Evolutionary conservation across 2,797 vertebrate species (phyloP).

Genomic region (Hippoglossus hippoglossus): DNA sequence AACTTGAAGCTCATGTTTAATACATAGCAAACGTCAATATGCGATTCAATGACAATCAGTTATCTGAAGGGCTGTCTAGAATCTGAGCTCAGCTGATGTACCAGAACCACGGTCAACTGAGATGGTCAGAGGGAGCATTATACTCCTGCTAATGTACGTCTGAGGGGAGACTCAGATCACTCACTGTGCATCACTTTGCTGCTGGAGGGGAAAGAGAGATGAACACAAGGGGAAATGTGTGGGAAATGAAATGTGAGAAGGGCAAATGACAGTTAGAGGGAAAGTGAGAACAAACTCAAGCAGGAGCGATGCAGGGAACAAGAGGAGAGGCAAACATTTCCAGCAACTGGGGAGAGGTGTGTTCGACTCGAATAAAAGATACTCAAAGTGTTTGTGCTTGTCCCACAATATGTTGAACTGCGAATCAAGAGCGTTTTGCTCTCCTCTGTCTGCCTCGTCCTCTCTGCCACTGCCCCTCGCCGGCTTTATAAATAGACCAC

Average conservation of each 20-base stretch:
- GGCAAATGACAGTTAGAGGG: constrained; percentile 17
- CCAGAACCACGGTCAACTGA: constrained; percentile 44
- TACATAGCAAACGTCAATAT: constrained; percentile 42
- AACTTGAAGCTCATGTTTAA: constrained; percentile 42
- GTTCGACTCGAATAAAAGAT: not conserved
- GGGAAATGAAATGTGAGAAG: constrained; percentile 53
- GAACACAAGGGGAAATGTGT: constrained; percentile 36
- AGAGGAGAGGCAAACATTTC: constrained; percentile 30
- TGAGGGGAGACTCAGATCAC: constrained; percentile 56
- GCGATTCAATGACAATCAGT: constrained; percentile 66
- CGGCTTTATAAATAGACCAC: constrained; percentile 78
- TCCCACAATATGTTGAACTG: constrained; percentile 35
- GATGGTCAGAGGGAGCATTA: constrained; percentile 46
- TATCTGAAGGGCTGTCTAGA: constrained; percentile 43
- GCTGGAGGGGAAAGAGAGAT: constrained; percentile 34
- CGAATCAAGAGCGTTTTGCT: constrained; percentile 42
- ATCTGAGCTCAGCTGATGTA: constrained; percentile 47
- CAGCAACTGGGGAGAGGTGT: constrained; percentile 15
- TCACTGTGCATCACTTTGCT: constrained; percentile 49
- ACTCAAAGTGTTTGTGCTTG: constrained; percentile 47
- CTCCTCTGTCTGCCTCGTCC: constrained; percentile 16
- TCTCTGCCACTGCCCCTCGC: constrained; percentile 25
- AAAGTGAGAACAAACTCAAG: constrained; percentile 5
- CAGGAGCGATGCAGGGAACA: not conserved
- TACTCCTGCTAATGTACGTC: constrained; percentile 47